Evolutionary conservation across 2,113 vertebrate genomes (phyloP), one percentile per base, ranked within the genome.

Genomic region (Ellobius talpinus): DNA sequence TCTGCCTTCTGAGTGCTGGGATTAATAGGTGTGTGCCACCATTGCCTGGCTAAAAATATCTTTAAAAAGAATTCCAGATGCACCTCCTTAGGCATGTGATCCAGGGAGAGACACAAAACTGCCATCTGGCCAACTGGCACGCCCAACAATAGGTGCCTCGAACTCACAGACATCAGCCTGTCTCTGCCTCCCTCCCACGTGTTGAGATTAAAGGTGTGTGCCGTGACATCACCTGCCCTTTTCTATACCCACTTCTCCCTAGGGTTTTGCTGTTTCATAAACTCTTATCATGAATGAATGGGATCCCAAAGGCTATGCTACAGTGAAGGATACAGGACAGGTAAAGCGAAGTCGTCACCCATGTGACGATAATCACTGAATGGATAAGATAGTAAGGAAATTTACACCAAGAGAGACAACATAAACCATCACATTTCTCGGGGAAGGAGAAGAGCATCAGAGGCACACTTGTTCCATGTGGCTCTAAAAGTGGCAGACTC

Each of bases 251-350:
- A 33, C 65, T 89, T 93, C 77, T 73, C 33, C 14, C 81, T 12
- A 90, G 74, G 63, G 14, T 55, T 78, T 55, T 39, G 66, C 17
- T 31, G 81, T 76, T 90, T 87, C 45, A 36, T 77, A 91, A 93
- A 76, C 58, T 72, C 91, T 92, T 61, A 52, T 73, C 47, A 23
- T 65, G 70, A 61, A 33, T 26, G 31, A 89, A 90, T 68, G 73
- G 65, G 3, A 1, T 86, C 58, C 70, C 55, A 89, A 70, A 52
- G 76, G 58, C 14, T 58, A 66, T 72, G 10, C 52, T 24, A 50
- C 58, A 16, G 50, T 86, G 92, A 86, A 36, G 61, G 21, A 42
- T 29, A 6, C 42, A 79, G 91, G 68, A 89, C 68, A 52, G 74
- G 21, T 58, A 90, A 92, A n/a, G 86, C 9, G 52, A 33, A 82